Conservation (phyloP, 2,888 invertebrate genomes). For the Quadriops clusia region DNA sequence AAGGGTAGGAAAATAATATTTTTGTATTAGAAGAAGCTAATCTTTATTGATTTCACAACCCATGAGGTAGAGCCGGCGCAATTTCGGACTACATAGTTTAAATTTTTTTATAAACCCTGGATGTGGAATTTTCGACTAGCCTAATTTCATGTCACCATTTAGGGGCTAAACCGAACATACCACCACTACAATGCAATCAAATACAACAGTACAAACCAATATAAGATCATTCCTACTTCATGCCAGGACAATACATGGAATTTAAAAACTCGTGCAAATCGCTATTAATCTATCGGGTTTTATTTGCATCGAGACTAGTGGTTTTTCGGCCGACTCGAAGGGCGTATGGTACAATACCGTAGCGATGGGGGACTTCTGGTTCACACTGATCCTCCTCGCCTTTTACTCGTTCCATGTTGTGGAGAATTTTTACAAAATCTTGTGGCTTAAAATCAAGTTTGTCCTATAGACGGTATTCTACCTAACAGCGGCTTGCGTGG, state of each 20-base stretch:
- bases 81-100: too few species aligned
- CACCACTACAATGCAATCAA: conserved; percentile 56
- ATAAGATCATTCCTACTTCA: conserved; percentile 65
- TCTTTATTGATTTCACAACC: too few species aligned
- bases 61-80: too few species aligned
- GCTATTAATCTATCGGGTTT: conserved; percentile 71
- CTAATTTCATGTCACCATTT: too few species aligned
- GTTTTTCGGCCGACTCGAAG: conserved; percentile 35
- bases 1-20: too few species aligned
- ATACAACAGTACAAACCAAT: conserved; percentile 59
- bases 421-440: conserved; percentile 73
- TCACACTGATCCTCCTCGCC: conserved; percentile 64
- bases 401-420: conserved; percentile 78
- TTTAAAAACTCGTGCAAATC: conserved; percentile 63
- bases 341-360: conserved; percentile 68
- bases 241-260: conserved; percentile 58
- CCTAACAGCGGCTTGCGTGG: conserved; percentile 61
- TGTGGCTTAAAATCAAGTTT: conserved; percentile 78
- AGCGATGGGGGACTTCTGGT: conserved; percentile 76
- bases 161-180: too few species aligned
- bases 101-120: too few species aligned
- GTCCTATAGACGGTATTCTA: conserved; percentile 62
- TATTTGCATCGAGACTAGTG: conserved; percentile 57
- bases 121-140: too few species aligned
- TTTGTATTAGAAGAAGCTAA: too few species aligned